Evolutionary conservation across 2,113 vertebrate species (phyloP).

Genomic region (Centropus bengalensis): DNA sequence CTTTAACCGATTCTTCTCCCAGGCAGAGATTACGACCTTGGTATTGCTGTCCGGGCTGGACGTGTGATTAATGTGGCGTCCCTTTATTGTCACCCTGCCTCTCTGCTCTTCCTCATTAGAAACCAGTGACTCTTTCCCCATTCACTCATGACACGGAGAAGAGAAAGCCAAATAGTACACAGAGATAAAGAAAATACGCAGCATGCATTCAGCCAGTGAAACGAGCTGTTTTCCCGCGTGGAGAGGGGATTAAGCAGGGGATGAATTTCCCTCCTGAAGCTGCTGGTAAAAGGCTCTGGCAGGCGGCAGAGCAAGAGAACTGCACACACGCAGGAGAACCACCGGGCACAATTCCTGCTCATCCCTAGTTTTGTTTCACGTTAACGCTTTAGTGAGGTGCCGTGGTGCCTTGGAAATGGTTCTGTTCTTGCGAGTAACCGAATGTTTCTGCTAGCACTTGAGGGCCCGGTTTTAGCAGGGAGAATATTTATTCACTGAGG

Average conservation of each 20-base stretch:
- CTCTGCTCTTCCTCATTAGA: slow-evolving; percentile 42
- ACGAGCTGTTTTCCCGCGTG: background rate
- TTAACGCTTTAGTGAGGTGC: background rate
- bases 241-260: background rate
- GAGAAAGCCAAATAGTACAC: slow-evolving; percentile 41
- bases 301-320: rapidly evolving
- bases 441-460: background rate
- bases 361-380: background rate
- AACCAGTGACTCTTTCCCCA: slow-evolving; percentile 40
- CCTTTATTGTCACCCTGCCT: slow-evolving; percentile 23
- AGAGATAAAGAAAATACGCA: background rate
- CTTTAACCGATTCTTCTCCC: background rate
- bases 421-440: background rate
- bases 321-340: background rate
- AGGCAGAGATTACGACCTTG: background rate
- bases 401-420: background rate
- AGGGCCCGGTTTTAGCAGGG: background rate
- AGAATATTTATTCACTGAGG: background rate
- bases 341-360: background rate
- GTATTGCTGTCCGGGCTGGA: background rate
- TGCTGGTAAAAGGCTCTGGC: background rate
- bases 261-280: background rate
- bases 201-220: background rate
- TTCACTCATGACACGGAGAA: background rate
- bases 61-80: slow-evolving; percentile 3